Evolutionary conservation across 1,140 invertebrate species (phyloP).

Genomic region (Temnothorax curvispinosus): DNA sequence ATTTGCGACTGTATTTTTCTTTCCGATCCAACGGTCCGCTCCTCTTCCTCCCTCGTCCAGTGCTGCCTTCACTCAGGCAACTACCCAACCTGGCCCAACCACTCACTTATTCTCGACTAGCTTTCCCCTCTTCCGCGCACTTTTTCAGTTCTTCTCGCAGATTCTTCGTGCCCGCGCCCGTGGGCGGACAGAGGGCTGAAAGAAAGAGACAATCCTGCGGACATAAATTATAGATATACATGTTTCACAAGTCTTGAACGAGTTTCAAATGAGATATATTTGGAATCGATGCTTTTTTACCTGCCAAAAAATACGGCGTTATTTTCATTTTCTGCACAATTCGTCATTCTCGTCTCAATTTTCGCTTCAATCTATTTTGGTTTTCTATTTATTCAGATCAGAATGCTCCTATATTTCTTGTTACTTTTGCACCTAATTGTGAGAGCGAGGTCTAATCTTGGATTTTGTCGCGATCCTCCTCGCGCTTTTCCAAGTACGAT

Average conservation of each 20-base stretch:
- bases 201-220: conserved; percentile 14
- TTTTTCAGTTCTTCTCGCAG: conserved; percentile 2
- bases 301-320: background rate
- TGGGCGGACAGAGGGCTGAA: conserved; percentile 14
- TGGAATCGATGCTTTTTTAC: background rate
- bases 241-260: conserved; percentile 2
- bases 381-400: background rate
- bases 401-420: background rate
- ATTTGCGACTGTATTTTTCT: conserved; percentile 79
- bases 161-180: background rate
- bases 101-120: conserved; percentile 36
- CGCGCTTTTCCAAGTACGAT: background rate
- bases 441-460: background rate
- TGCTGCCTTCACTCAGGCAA: conserved; percentile 44
- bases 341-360: background rate
- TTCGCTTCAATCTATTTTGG: background rate
- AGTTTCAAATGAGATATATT: background rate
- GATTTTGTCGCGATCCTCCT: background rate
- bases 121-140: background rate
- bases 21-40: conserved; percentile 58
- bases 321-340: background rate
- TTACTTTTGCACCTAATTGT: background rate
- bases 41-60: conserved; percentile 8
- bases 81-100: conserved; percentile 9
- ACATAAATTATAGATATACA: conserved; percentile 27